Evolutionary conservation across 2,113 vertebrate species (phyloP).

Genomic region (Ictidomys tridecemlineatus): DNA sequence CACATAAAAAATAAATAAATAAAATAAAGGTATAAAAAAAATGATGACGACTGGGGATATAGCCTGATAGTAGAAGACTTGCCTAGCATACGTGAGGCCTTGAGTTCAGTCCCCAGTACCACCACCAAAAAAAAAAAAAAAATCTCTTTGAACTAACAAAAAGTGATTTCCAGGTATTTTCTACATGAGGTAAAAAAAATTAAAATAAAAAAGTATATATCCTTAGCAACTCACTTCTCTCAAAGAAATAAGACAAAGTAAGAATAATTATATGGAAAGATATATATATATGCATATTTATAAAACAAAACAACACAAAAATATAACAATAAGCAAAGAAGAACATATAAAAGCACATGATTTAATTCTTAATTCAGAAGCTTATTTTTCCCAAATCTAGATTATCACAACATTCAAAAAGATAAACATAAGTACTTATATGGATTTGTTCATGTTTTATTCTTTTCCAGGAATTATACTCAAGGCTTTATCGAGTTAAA

Average conservation of each 20-base stretch:
- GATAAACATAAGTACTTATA: constrained; percentile 54
- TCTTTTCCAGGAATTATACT: constrained; percentile 20
- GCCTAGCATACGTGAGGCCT: no score
- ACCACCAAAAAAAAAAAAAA: no score
- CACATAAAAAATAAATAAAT: no score
- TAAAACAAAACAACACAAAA: not conserved
- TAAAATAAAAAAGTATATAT: not conserved
- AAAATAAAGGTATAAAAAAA: no score
- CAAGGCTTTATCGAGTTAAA: constrained; percentile 52
- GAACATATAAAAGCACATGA: not conserved
- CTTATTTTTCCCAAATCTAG: constrained; percentile 54
- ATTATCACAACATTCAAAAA: constrained; percentile 41
- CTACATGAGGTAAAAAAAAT: not conserved
- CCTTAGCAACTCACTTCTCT: not conserved
- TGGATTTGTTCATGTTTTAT: constrained; percentile 55
- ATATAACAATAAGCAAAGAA: constrained; percentile 60
- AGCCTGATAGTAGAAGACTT: no score
- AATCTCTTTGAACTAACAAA: not conserved
- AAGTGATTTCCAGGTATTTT: not conserved
- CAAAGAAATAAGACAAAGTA: not conserved
- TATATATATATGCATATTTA: not conserved
- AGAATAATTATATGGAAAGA: not conserved
- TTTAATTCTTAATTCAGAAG: constrained; percentile 69
- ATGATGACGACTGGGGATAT: no score
- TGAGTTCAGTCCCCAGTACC: no score